Conservation (phyloP, 2,797 vertebrate species). For the Glyptemys insculpta region DNA sequence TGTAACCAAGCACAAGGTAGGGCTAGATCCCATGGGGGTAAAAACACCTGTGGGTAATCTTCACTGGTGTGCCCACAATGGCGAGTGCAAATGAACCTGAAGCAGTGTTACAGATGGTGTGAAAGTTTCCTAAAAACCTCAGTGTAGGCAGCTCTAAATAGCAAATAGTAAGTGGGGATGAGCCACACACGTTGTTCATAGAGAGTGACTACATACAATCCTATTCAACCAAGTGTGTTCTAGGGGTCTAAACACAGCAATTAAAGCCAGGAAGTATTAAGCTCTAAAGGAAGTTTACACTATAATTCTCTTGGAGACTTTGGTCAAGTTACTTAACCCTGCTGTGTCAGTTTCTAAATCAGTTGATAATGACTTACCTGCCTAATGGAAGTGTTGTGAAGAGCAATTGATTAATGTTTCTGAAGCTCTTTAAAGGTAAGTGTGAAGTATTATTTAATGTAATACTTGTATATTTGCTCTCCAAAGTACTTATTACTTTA, state of each 20-base stretch:
- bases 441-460: slow-evolving; percentile 58
- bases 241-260: neutral
- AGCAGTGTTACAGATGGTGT: neutral
- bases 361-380: slow-evolving; percentile 8
- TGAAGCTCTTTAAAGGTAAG: slow-evolving; percentile 26
- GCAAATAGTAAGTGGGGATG: neutral
- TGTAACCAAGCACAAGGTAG: neutral
- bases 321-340: slow-evolving; percentile 5
- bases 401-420: slow-evolving; percentile 48
- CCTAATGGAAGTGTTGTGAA: slow-evolving; percentile 33
- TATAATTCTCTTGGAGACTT: neutral
- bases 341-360: slow-evolving; percentile 5
- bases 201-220: neutral
- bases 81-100: neutral
- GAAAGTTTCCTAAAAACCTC: neutral
- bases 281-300: neutral
- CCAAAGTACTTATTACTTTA: slow-evolving; percentile 54
- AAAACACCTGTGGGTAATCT: neutral
- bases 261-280: neutral
- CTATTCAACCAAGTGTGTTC: neutral
- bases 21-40: neutral
- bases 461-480: slow-evolving; percentile 35
- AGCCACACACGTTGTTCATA: neutral
- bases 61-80: neutral
- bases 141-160: neutral